Evolutionary conservation across 2,113 vertebrate species (phyloP), one percentile per base, ranked within the genome.

Genomic region (Circaetus gallicus): DNA sequence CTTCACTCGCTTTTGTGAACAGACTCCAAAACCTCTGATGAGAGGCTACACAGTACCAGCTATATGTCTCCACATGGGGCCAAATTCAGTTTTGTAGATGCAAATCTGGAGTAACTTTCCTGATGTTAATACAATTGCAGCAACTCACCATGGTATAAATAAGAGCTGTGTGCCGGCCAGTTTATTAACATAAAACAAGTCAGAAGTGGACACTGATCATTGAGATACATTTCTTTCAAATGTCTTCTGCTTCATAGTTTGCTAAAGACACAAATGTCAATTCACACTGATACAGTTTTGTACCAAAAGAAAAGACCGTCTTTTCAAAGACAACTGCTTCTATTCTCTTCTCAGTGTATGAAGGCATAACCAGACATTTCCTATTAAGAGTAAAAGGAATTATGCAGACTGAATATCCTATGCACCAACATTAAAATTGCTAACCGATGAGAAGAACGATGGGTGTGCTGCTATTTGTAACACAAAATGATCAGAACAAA

Each of bases 381-480:
- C 47, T 84, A 71, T 84, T 81, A 96, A 8, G 2, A 83, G 70
- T 28, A 73, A 94, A 95, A 94, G 47, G 73, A 95, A 91, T 95
- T 95, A 95, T 79, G 83, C 94, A 74, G 91, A 52, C 66, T 91
- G 83, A 92, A 92, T 95, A 71, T 92, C 77, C 72, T 90, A 16
- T 78, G 72, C 86, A 71, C 42, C 56, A 86, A 93, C 73, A 93
- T 82, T 89, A 94, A 95, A 94, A 95, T 96, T 93, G 81, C 76
- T 78, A 96, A 89, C 72, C 0, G 42, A 89, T 82, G 77, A 92
- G 93, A 84, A 91, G 94, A 96, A 47, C 17, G 63, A 94, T 94
- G 89, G 91, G 86, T 95, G 80, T 84, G 89, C 83, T 94, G 86
- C 95, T 94, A 91, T 96, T 96, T 96, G 93, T 96, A 91, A 84